These are phyloP conservation scores for Limulus polyphemus DNA, from an alignment of 2,888 invertebrate species.

Conservation along the genomic window DNA sequence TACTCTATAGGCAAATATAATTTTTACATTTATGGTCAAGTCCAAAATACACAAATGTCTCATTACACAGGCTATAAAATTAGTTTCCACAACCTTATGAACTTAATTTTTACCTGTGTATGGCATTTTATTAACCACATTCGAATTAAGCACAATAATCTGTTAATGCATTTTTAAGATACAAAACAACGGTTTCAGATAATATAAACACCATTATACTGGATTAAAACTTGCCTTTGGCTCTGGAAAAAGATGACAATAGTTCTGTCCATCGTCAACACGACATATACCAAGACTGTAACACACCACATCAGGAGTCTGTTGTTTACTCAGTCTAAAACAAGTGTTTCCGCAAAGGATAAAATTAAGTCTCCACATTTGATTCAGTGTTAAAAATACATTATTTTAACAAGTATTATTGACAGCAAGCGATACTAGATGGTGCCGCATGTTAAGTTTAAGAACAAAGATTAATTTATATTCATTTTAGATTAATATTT, in stretches of 20 bases:
- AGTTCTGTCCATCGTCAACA: constrained; percentile 12
- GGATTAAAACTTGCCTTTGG: constrained; percentile 10
- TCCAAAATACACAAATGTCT: no score
- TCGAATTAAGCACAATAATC: not conserved
- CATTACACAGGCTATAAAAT: no score
- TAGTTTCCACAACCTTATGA: no score
- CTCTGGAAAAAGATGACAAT: constrained; percentile 18
- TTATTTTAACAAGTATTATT: not conserved
- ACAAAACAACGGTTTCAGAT: not conserved
- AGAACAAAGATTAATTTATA: no score
- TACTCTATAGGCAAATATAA: no score
- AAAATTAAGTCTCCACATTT: not conserved
- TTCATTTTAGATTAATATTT: no score
- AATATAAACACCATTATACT: not conserved
- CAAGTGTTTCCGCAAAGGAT: not conserved
- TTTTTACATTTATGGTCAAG: no score
- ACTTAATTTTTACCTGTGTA: no score
- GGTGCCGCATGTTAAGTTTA: no score
- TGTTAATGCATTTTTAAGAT: not conserved
- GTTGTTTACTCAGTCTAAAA: constrained; percentile 11
- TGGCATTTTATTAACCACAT: no score
- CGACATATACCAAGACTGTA: constrained; percentile 22
- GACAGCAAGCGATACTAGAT: no score
- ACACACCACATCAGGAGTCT: constrained; percentile 17
- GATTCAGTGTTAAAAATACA: not conserved